Evolutionary conservation across 1,140 invertebrate genomes (phyloP), one percentile per base, ranked within the genome.

Genomic region (Polypedilum pembai): DNA sequence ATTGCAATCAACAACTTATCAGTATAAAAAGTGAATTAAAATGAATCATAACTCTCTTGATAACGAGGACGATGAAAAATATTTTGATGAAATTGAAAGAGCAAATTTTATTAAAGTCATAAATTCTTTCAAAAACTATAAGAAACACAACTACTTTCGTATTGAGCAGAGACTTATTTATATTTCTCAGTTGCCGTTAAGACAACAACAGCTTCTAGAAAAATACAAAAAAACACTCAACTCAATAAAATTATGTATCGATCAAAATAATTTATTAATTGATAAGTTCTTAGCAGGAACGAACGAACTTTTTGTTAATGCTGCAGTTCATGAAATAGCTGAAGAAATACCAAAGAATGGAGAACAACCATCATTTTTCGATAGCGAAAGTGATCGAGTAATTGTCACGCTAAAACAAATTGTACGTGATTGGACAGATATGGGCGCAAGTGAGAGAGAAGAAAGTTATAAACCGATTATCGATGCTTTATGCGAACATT

Each of bases 371-470:
- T 3, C 24, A 5, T 33, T 33, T 33, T 33, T 33, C 5, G 24
- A 33, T 33, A 33, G 24, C 24, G 91, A 91, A 80, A 87, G 92
- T 79, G 91, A 93, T 77, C 94, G 95, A 83, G 93, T 98, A 3
- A 92, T 95, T 80, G 92, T 93, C 33, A 94, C 95, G 4, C 85
- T 99, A 75, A 98, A 98, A 82, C 95, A 98, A 80, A 88, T 99
- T 79, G 93, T 95, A 5, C 84, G 98, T 21, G 98, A 99, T 83
- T 99, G 98, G 98, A 95, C 94, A 78, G 81, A 84, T 0, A 89
- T 91, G 75, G 97, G 97, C 0, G 86, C 86, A 3, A 81, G 85
- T 2, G 98, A 99, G 83, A 84, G 98, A 69, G 84, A 88, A 33
- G 88, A 92, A 20, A 98, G 94, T 81, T 99, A 98, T 83, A 86